Evolutionary conservation across 2,797 vertebrate genomes (phyloP).

Genomic region (Knipowitschia caucasica): DNA sequence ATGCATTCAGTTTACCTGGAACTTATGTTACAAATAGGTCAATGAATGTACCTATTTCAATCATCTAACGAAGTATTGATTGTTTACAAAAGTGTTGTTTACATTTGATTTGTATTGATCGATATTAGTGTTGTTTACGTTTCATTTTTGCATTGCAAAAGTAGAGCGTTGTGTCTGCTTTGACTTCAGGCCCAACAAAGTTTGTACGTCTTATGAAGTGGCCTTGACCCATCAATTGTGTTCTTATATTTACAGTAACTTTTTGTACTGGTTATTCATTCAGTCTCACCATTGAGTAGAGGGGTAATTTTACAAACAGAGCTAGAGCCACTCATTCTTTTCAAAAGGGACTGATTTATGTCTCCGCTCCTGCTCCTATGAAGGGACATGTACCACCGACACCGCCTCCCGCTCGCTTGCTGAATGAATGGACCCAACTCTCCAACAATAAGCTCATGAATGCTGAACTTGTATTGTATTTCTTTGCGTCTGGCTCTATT

Average conservation of each 20-base stretch:
- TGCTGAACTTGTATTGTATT: conserved; percentile 59
- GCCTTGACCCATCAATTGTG: too few species aligned
- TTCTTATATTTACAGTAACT: conserved; percentile 7
- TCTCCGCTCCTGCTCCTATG: conserved; percentile 26
- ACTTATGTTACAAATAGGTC: too few species aligned
- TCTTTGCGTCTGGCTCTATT: conserved; percentile 48
- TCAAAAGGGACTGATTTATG: conserved; percentile 56
- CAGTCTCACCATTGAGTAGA: conserved; percentile 28
- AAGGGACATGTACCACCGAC: conserved; percentile 28
- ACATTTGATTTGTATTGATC: too few species aligned
- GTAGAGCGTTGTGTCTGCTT: too few species aligned
- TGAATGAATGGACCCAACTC: conserved; percentile 52
- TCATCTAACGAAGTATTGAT: too few species aligned
- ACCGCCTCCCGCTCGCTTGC: neutral
- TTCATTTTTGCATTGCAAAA: too few species aligned
- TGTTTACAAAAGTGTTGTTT: too few species aligned
- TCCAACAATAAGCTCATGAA: conserved; percentile 69
- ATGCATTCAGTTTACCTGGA: neutral
- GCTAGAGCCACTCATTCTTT: conserved; percentile 55
- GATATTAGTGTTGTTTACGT: too few species aligned
- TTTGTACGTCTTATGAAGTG: too few species aligned
- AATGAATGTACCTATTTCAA: too few species aligned
- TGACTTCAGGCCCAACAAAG: too few species aligned
- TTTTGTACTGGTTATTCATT: conserved; percentile 52
- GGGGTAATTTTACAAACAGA: conserved; percentile 40